Evolutionary conservation across 2,797 vertebrate species (phyloP).

Genomic region (Neomorphus geoffroyi): DNA sequence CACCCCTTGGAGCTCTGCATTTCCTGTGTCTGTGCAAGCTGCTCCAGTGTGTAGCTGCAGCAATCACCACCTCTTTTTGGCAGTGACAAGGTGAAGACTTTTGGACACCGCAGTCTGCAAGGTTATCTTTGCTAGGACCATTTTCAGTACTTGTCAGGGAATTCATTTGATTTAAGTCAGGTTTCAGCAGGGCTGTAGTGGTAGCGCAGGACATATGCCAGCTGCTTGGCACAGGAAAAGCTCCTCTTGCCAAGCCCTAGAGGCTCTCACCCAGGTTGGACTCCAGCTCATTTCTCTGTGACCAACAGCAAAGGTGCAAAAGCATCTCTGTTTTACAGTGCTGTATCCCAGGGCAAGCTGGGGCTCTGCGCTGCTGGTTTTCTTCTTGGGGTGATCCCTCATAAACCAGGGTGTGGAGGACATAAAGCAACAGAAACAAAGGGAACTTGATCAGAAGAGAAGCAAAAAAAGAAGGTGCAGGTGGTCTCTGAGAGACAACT

Average conservation of each 20-base stretch:
- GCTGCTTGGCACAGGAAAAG: neutral
- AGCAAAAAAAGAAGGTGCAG: neutral
- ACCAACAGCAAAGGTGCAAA: neutral
- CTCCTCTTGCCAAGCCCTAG: neutral
- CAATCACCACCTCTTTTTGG: neutral
- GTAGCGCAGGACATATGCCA: neutral
- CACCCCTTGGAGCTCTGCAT: neutral
- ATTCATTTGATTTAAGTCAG: neutral
- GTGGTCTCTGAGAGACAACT: neutral
- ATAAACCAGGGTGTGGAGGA: neutral
- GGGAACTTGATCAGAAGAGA: neutral
- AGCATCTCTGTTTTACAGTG: neutral
- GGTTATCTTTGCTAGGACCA: neutral
- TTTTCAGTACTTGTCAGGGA: neutral
- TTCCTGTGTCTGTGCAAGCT: neutral
- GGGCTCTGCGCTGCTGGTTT: neutral
- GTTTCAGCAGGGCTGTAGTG: neutral
- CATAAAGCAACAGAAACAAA: neutral
- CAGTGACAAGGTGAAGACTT: neutral
- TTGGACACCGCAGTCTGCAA: fast-evolving
- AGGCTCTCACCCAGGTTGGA: neutral
- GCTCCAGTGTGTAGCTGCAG: neutral
- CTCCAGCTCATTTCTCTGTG: neutral
- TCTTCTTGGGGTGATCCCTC: neutral
- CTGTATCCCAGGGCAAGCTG: neutral